Evolutionary conservation across 2,888 invertebrate species (phyloP).

Genomic region (Nipponacmea schrenckii): DNA sequence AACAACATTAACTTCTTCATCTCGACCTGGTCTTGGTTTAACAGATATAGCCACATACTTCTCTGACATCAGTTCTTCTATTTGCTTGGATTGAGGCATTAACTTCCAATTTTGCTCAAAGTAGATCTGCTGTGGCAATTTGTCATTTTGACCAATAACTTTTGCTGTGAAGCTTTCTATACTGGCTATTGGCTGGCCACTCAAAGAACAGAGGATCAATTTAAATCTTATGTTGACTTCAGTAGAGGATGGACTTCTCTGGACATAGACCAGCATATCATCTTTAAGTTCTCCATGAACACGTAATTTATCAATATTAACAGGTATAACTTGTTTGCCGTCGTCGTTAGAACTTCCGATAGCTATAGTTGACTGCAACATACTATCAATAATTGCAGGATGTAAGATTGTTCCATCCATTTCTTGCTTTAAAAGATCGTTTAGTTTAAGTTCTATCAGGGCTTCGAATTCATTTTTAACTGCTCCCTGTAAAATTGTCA

Average conservation of each 20-base stretch:
- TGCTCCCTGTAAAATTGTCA: slow-evolving; percentile 13
- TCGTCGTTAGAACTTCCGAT: background rate
- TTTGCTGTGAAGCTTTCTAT: background rate
- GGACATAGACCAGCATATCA: background rate
- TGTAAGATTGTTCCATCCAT: slow-evolving; percentile 19
- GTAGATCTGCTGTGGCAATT: background rate
- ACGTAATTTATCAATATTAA: background rate
- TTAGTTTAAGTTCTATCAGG: slow-evolving; percentile 6
- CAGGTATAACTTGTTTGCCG: background rate
- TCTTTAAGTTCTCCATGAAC: background rate
- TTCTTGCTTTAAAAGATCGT: slow-evolving; percentile 15
- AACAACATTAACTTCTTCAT: background rate
- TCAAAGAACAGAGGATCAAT: background rate
- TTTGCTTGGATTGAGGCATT: background rate
- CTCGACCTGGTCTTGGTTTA: background rate
- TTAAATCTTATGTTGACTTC: background rate
- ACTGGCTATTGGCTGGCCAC: background rate
- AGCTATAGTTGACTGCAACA: slow-evolving; percentile 13
- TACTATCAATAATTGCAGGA: slow-evolving; percentile 25
- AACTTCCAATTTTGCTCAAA: background rate
- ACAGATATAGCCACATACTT: background rate
- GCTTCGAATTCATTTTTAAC: slow-evolving; percentile 12
- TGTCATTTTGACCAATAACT: background rate
- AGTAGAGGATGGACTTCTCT: background rate
- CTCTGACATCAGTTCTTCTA: background rate